Base-by-base conservation (phyloP, 2,797 vertebrate genomes). In the Salmo trutta region DNA sequence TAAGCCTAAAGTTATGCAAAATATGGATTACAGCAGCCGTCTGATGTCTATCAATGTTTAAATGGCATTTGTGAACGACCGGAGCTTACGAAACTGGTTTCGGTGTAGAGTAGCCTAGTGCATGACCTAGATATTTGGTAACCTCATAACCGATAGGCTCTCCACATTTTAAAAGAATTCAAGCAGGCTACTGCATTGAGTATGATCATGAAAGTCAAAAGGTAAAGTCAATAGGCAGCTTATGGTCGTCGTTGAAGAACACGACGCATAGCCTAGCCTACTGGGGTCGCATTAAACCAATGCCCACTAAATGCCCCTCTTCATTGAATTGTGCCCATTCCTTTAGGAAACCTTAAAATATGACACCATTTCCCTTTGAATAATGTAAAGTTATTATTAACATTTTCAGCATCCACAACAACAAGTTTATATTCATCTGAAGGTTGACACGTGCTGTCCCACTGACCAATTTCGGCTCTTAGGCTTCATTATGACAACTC, bases 111-210 rank as follows among this genome's bases (percentile, higher is more conserved):
- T 74, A 72, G 41, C 41, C 41, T 47, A 47, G 73, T 77, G 82
- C 10, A 64, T 93, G 91, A 93, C 91, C 91, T 90, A 92, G 88
- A 90, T 92, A 85, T 85, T 74, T 75, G 71, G 54, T 24, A 79
- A 75, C 59, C 21, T 64, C 59, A 24, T 24, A 64, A 84, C 85
- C 68, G 75, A 85, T 83, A 31, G 70, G 71, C 21, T 67, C 17
- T 76, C 68, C 71, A 78, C 73, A 76, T 77, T 41, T 75, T 14
- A 66, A 52, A 10, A 17, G 4, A n/a, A 6, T 70, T 36, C 17
- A 36, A 70, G 15, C 33, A 70, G 2, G 19, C 29, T 75, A 75
- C 80, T 81, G 77, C 17, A 10, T 19, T 47, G 59, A 14, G 21
- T 24, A 62, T 62, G 21, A 19, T 21, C 56, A 21, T 24, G 59